phyloP scores from a whole-genome alignment of 2,113 vertebrate genomes.

The Gymnarchus niloticus region DNA sequence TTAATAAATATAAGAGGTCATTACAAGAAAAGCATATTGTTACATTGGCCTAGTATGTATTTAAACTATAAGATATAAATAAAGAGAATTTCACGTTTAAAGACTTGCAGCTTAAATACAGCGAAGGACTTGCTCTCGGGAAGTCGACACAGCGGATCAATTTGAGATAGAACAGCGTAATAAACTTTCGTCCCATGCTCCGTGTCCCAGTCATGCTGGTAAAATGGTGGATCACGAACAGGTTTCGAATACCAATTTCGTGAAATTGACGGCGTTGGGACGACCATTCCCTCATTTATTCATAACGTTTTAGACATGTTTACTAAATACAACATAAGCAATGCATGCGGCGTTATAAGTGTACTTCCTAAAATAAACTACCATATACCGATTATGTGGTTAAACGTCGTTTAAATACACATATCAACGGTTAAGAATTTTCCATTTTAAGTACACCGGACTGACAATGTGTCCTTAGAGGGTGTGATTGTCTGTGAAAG shows the following conservation, averaged over 20 bases:
- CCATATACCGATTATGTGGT: not conserved
- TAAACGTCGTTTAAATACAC: slow-evolving; percentile 30
- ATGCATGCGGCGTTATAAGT: not conserved
- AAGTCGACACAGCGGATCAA: no score
- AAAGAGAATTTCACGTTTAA: not conserved
- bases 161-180: not conserved
- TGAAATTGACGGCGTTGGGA: not conserved
- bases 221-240: not conserved
- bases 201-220: not conserved
- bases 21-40: not conserved
- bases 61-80: not conserved
- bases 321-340: not conserved
- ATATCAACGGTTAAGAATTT: slow-evolving; percentile 40
- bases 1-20: not conserved
- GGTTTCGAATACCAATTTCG: not conserved
- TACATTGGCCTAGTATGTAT: no score
- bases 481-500: slow-evolving; percentile 60
- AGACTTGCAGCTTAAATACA: not conserved
- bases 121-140: no score
- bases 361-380: not conserved
- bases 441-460: slow-evolving; percentile 41
- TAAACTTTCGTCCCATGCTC: not conserved
- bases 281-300: not conserved
- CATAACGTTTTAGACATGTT: not conserved
- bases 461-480: slow-evolving; percentile 44